phyloP scores from a whole-genome alignment of 2,888 invertebrate species.

The Enchytraeus crypticus region DNA sequence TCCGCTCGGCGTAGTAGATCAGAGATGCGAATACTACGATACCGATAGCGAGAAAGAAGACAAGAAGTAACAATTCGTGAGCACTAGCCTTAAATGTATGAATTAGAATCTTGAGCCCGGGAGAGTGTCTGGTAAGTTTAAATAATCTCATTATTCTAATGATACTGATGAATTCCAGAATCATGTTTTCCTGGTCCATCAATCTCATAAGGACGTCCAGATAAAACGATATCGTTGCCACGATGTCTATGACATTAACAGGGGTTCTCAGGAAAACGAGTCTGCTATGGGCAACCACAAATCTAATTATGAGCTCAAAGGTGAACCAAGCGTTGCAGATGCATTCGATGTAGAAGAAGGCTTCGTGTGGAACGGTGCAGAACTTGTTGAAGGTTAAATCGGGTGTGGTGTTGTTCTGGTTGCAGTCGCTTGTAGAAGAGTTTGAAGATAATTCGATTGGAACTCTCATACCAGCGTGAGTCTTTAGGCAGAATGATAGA shows the following conservation, averaged over 20 bases:
- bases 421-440: no score
- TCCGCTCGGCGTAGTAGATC: conserved; percentile 88
- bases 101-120: no score
- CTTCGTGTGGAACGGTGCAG: conserved; percentile 71
- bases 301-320: no score
- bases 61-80: no score
- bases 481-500: conserved; percentile 1
- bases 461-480: not conserved
- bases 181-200: conserved; percentile 47
- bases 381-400: not conserved
- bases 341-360: conserved; percentile 84
- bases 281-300: conserved; percentile 81
- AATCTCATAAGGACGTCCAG: conserved; percentile 44
- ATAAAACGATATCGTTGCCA: conserved; percentile 87
- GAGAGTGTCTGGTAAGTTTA: conserved; percentile 83
- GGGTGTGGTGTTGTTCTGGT: not conserved
- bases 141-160: conserved; percentile 86
- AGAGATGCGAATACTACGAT: conserved; percentile 92
- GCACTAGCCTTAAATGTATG: no score
- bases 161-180: conserved; percentile 87
- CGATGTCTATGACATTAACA: conserved; percentile 86
- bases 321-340: no score
- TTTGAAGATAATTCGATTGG: no score
- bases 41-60: no score
- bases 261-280: conserved; percentile 79